Base-by-base conservation (phyloP, 2,797 vertebrate species). In the Helicolenus hilgendorfi region DNA sequence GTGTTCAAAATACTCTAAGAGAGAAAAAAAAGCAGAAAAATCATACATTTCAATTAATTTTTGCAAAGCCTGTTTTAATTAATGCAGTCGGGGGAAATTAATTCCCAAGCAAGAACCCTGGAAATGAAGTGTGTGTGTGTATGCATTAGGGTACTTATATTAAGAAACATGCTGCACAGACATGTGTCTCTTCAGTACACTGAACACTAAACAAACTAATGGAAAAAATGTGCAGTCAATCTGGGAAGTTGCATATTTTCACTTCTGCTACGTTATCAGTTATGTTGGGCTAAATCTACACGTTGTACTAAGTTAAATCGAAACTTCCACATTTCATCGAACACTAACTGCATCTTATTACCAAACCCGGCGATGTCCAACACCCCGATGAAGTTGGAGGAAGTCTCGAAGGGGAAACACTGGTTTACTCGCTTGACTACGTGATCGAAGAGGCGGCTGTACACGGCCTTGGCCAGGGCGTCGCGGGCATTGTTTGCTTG, bases 361-460 rank as follows among this genome's bases (percentile, higher is more conserved):
- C 99, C 99, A 92, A 99, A 99, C 2, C 99, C 99, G 89, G 99
- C 99, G 75, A 99, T 99, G 96, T 99, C 99, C 93, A 99, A 94
- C 84, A 99, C 99, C 4, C 99, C 99, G 69, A 99, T 99, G 95
- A 99, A 99, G 96, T 96, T 98, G 64, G 97, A 97, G 11, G 99
- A 99, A 0, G 96, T 97, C 94, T 99, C 94, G 84, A 99, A 99
- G 33, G 99, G 99, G 91, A 99, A 99, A 92, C 99, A 99, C 78
- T 98, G 98, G 95, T 99, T 99, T 62, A 99, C 99, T 72, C 99
- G 97, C 85, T 98, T 98, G n/a, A 99, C 99, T 91, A 99, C 99
- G 1, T 99, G 99, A 94, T 99, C 99, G 63, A 99, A 99, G 71
- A 99, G 98, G 59, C 98, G 97, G 95, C 99, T 99, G 80, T 99